Evolutionary conservation across 2,797 vertebrate genomes (phyloP).

Genomic region (Anableps anableps): DNA sequence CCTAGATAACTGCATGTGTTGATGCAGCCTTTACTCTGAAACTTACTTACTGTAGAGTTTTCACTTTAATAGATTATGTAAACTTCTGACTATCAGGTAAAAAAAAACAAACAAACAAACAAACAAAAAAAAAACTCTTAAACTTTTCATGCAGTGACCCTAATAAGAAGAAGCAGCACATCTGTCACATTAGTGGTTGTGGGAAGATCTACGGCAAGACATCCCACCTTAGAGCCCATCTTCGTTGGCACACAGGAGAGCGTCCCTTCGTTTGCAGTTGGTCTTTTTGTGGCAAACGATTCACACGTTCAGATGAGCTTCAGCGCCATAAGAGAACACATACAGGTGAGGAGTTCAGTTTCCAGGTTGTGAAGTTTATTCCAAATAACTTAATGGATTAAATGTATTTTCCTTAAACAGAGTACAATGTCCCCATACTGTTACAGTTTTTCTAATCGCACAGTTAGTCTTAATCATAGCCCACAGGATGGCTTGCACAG

Average conservation of each 20-base stretch:
- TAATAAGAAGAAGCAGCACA: constrained; percentile 96
- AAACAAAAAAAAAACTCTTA: not conserved
- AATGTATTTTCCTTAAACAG: not conserved
- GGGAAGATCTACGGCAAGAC: constrained; percentile 97
- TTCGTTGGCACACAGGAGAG: constrained; percentile 97
- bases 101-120: no score
- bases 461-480: not conserved
- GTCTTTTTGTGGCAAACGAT: constrained; percentile 93
- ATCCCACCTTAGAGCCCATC: constrained; percentile 92
- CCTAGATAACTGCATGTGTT: no score
- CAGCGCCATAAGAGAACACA: constrained; percentile 96
- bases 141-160: constrained; percentile 81
- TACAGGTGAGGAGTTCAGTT: constrained; percentile 82
- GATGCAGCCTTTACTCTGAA: not conserved
- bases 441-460: not conserved
- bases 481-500: not conserved
- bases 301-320: constrained; percentile 93
- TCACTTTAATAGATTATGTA: not conserved
- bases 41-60: not conserved
- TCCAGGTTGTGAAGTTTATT: not conserved
- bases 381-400: not conserved
- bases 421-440: no score
- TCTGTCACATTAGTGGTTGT: constrained; percentile 94
- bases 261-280: constrained; percentile 92
- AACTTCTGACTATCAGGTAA: no score